Base-by-base conservation (phyloP, 2,797 vertebrate genomes). In the Gephyroberyx darwinii region DNA sequence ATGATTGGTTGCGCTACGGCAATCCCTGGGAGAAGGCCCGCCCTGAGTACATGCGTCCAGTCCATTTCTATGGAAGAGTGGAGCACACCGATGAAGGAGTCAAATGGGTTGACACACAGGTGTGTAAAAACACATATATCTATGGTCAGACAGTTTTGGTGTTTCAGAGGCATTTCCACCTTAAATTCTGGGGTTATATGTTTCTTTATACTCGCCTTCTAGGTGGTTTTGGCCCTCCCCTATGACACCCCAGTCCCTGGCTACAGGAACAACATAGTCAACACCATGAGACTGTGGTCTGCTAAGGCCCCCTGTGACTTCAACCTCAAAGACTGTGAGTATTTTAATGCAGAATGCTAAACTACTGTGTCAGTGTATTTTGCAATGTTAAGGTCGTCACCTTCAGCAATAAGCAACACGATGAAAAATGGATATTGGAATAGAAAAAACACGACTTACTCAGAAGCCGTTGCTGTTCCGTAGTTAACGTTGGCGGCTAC, bases 11-110 rank as follows among this genome's bases (percentile, higher is more conserved):
- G 84, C 95, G 96, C 12, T 97, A 96, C 0, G 96, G 96, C 6
- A 98, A 98, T 84, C 95, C 96, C 53, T 98, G 96, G 96, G 96
- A 98, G 90, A 98, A 98, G 84, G 96, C 96, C 7, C 95, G 96
- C 0, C 96, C 96, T 0, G 96, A 98, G 84, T 97, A 96, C 84
- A 96, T 88, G 86, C 91, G 96, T 1, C 96, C 96, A 0, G 95
- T 98, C 50, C 94, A 97, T 72, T 98, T 95, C 91, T 98, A 96
- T 0, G 96, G 96, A 26, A 84, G 86, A 1, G 95, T 96, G 62
- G 95, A 97, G 0, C 95, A 96, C 85, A 90, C 91, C 1, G 70
- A 50, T 0, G 95, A 96, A 0, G 96, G 96, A 0, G 90, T 90
- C 66, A 93, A 96, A 78, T 98, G 96, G 96, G 93, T 95, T 0